phyloP scores from a whole-genome alignment of 2,113 vertebrate genomes.

The Peromyscus polionotus region DNA sequence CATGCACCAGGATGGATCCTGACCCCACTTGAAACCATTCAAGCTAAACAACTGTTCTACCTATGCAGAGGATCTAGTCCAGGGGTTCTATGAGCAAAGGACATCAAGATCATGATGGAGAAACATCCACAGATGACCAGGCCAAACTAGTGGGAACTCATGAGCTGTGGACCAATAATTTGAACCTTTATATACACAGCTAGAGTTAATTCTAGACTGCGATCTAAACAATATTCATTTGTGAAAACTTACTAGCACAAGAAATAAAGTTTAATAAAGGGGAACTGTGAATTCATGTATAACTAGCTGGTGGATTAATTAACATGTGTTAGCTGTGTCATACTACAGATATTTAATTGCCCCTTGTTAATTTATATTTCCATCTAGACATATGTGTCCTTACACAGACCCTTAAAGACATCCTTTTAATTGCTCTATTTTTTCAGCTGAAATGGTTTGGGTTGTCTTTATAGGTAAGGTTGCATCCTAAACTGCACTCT shows the following conservation, averaged over 20 bases:
- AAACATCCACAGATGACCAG: no score
- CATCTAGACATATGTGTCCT: neutral
- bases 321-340: neutral
- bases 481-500: constrained; percentile 2
- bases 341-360: neutral
- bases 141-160: no score
- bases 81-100: no score
- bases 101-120: no score
- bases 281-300: neutral
- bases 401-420: neutral
- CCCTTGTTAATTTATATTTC: neutral
- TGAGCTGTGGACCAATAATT: neutral
- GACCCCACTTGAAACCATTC: no score
- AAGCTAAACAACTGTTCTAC: no score
- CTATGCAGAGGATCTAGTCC: no score
- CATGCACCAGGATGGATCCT: no score
- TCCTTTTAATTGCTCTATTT: neutral
- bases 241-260: neutral
- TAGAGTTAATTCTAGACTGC: neutral
- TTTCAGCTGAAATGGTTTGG: neutral
- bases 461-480: neutral
- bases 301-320: neutral
- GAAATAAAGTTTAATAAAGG: neutral
- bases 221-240: constrained; percentile 35
- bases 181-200: neutral